These are phyloP conservation scores for Bradysia coprophila DNA, from an alignment of 1,140 invertebrate species.

Conservation along the genomic window DNA sequence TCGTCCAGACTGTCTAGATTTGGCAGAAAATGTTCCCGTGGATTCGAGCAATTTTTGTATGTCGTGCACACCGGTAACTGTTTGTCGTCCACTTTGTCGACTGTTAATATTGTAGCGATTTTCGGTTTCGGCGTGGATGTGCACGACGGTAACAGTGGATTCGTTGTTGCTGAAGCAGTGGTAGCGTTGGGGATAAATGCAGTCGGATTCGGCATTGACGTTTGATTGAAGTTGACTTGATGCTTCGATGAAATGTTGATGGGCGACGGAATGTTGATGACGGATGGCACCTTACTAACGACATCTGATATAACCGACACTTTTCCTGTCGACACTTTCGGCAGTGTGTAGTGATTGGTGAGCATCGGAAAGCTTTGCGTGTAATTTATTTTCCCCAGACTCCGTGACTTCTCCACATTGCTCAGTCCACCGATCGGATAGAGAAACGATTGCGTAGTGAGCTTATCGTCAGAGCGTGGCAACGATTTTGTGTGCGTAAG, in stretches of 20 bases:
- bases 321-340: constrained; percentile 8
- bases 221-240: background rate
- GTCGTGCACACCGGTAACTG: constrained; percentile 22
- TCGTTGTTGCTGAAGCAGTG: background rate
- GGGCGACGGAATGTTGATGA: constrained; percentile 17
- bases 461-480: constrained; percentile 11
- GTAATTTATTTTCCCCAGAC: constrained; percentile 16
- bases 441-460: constrained; percentile 12
- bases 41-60: constrained; percentile 22
- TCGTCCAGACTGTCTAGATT: constrained; percentile 37
- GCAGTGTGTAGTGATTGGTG: constrained; percentile 20
- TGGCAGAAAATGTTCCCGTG: constrained; percentile 22
- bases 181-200: background rate
- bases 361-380: constrained; percentile 20
- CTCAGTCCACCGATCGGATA: constrained; percentile 9
- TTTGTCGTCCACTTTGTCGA: constrained; percentile 8
- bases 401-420: constrained; percentile 10
- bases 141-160: background rate
- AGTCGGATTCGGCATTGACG: constrained; percentile 3
- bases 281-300: constrained; percentile 22
- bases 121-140: background rate
- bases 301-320: constrained; percentile 11
- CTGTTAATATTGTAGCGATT: background rate
- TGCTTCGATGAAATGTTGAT: background rate
- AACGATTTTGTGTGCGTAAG: constrained; percentile 4